Percentiles rank a stretch among this genome's conserved stretches.
These are phyloP conservation scores for Teleiodes luculella DNA, from an alignment of 2,888 invertebrate species.

Conservation along the genomic window DNA sequence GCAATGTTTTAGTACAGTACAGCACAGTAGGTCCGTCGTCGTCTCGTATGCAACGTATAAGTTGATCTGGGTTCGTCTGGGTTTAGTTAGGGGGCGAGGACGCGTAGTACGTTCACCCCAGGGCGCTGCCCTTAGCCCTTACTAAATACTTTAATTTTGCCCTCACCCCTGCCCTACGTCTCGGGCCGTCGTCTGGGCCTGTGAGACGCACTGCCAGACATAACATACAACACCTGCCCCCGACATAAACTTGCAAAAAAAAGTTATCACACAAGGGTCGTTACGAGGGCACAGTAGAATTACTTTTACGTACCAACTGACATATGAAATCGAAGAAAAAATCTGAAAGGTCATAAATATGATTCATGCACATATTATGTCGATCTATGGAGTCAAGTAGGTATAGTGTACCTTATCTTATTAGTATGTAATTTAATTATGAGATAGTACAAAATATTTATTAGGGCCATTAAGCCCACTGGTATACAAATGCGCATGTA, in stretches of 20 bases:
- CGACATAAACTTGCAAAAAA: slow-evolving; percentile 9
- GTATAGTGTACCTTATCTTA: too few relatives aligned
- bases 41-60: slow-evolving; percentile 7
- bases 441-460: too few relatives aligned
- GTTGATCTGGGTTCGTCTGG: slow-evolving; percentile 1
- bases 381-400: too few relatives aligned
- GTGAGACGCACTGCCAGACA: slow-evolving; percentile 34
- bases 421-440: too few relatives aligned
- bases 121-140: slow-evolving; percentile 29
- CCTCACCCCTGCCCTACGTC: slow-evolving; percentile 43
- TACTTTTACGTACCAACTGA: neutral
- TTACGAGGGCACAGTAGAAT: neutral
- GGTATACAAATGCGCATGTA: neutral
- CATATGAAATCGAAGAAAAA: neutral
- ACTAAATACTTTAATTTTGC: slow-evolving; percentile 48
- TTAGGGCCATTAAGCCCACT: neutral
- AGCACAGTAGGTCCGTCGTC: too few relatives aligned
- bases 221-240: slow-evolving; percentile 24
- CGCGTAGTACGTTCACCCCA: slow-evolving; percentile 28
- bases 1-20: too few relatives aligned
- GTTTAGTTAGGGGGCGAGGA: slow-evolving; percentile 12
- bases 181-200: slow-evolving; percentile 36
- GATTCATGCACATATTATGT: too few relatives aligned
- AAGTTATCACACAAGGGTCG: neutral
- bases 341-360: too few relatives aligned